Evolutionary conservation across 2,888 invertebrate species (phyloP), one percentile per base, ranked within the genome.

Genomic region (Pyrrhosoma nymphula): DNA sequence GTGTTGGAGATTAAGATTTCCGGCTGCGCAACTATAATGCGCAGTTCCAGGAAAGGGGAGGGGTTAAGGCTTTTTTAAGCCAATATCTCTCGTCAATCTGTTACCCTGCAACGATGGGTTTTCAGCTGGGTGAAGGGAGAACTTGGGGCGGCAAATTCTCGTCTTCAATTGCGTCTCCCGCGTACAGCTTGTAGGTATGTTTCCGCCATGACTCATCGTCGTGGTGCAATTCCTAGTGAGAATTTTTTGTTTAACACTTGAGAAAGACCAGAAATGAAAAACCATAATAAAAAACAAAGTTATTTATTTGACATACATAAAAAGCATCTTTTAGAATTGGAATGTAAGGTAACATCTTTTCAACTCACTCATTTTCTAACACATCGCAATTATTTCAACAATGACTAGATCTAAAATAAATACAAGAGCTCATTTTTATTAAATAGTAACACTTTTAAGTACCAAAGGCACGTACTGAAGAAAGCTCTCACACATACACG

Each of bases 1-100:
- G 93, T 93, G 93, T 93, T 93, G 47, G 93, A 93, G 93, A 93
- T 93, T 93, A 93, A 93, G 93, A 93, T 93, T 93, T 93, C 93
- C 93, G 93, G 93, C 93, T 93, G 93, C 93, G 93, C 93, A 55
- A 8, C 47, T 14, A 16, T 20, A 26, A n/a, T 93, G 93, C 93
- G 93, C 93, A 93, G 93, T 93, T 26, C 18, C 39, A 55, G 8
- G 30, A 69, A 93, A 75, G 93, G 93, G 93, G 93, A 93, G 93
- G 93, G 93, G 93, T 93, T 69, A 69, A 75, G 93, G 39, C n/a
- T 93, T 47, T 47, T 93, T 93, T 93, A 26, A 20, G 93, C 69
- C 69, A 47, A 93, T 93, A 75, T 47, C 47, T 69, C 69, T 23
- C 16, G 35, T 82, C 82, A 82, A 82, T 82, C 35, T 35, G 82